Evolutionary conservation across 2,113 vertebrate genomes (phyloP).

Genomic region (Anolis carolinensis): DNA sequence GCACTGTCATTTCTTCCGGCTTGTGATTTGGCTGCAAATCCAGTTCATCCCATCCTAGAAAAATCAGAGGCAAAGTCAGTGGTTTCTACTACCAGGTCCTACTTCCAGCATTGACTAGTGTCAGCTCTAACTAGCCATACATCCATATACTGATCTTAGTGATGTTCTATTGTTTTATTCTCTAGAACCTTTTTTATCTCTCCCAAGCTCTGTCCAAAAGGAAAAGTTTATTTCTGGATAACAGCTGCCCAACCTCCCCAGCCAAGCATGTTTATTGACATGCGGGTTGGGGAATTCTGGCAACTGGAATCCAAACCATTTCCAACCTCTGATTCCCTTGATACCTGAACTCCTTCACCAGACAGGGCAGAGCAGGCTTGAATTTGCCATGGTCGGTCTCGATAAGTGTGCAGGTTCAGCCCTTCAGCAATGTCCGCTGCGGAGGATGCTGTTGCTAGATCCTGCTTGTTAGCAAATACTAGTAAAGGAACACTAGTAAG

Average conservation of each 20-base stretch:
- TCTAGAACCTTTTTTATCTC: too few species aligned
- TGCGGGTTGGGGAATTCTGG: too few species aligned
- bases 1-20: slow-evolving; percentile 80
- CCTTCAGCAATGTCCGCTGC: slow-evolving; percentile 86
- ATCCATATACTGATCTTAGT: too few species aligned
- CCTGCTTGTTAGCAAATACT: slow-evolving; percentile 92
- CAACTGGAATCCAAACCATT: too few species aligned
- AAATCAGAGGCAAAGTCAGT: slow-evolving; percentile 21
- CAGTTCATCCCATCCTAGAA: slow-evolving; percentile 90
- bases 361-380: slow-evolving; percentile 89
- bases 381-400: slow-evolving; percentile 89
- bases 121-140: background rate
- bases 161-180: too few species aligned
- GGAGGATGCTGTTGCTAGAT: slow-evolving; percentile 81
- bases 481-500: slow-evolving; percentile 83
- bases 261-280: too few species aligned
- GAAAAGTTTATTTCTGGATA: too few species aligned
- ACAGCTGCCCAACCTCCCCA: too few species aligned
- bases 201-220: too few species aligned
- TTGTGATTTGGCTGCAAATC: slow-evolving; percentile 89
- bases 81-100: background rate
- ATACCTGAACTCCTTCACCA: slow-evolving; percentile 88
- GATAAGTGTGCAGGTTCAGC: slow-evolving; percentile 86
- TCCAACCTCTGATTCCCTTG: too few species aligned
- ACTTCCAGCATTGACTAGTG: background rate